phyloP scores from a whole-genome alignment of 2,113 vertebrate genomes.

The Lasiurus borealis region DNA sequence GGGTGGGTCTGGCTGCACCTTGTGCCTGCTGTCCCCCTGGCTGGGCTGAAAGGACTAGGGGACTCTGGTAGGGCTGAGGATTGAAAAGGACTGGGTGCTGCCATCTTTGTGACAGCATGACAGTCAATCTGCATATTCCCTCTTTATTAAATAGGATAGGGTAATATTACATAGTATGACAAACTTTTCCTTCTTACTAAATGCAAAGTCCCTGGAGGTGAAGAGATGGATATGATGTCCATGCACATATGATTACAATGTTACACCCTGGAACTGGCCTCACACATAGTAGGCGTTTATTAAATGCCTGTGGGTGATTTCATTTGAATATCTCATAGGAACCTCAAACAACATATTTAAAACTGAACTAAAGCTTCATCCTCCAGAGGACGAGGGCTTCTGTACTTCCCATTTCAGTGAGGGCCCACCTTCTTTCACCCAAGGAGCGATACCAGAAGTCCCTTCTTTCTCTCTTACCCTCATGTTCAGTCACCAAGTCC shows the following conservation, averaged over 20 bases:
- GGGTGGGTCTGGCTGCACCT: too few species aligned
- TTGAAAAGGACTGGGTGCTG: too few species aligned
- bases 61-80: too few species aligned
- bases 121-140: too few species aligned
- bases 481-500: not conserved
- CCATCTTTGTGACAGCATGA: too few species aligned
- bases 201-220: not conserved
- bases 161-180: not conserved
- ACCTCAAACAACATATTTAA: not conserved
- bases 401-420: not conserved
- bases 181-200: constrained; percentile 5
- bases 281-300: not conserved
- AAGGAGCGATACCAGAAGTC: not conserved
- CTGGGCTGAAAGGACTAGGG: too few species aligned
- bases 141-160: too few species aligned
- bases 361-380: not conserved
- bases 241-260: not conserved
- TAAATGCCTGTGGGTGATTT: not conserved
- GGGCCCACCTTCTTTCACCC: not conserved
- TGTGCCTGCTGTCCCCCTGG: too few species aligned
- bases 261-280: not conserved
- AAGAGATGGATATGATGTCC: not conserved
- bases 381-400: not conserved
- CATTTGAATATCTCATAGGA: not conserved
- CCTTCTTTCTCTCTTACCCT: not conserved